A percentile compares a stretch with the other conserved stretches of the same genome.
phyloP scores from a whole-genome alignment of 2,113 vertebrate genomes.

The Oceanodroma tethys region DNA sequence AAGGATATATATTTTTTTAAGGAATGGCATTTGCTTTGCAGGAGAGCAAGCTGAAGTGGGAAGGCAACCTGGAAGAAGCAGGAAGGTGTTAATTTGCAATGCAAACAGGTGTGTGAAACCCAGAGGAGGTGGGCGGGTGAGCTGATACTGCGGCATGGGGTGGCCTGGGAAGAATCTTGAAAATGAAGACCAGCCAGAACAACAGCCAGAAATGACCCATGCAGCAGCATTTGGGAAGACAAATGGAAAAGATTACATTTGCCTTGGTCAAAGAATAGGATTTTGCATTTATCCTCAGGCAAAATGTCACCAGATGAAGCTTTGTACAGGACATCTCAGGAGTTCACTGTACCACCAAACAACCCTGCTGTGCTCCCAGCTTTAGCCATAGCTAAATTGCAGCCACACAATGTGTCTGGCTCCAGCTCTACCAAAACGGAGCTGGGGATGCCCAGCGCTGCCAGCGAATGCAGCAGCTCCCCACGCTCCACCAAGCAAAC shows the following conservation, averaged over 20 bases:
- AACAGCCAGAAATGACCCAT: neutral
- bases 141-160: neutral
- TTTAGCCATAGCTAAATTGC: neutral
- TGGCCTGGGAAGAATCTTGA: neutral
- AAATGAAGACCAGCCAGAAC: constrained; percentile 2
- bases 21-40: neutral
- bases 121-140: neutral
- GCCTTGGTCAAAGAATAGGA: neutral
- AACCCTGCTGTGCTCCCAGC: neutral
- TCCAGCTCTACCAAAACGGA: neutral
- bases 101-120: neutral
- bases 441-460: rapidly evolving
- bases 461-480: neutral
- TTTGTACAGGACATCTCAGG: neutral
- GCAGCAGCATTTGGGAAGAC: neutral
- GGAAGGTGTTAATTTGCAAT: neutral
- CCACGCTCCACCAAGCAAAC: neutral
- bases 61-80: neutral
- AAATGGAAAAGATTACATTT: neutral
- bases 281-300: neutral
- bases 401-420: neutral
- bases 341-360: neutral
- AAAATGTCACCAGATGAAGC: neutral
- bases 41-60: neutral
- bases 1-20: neutral